Percentiles rank a stretch among this genome's conserved stretches.
Evolutionary conservation across 2,797 vertebrate species (phyloP).

Genomic region (Onychomys arenicola): DNA sequence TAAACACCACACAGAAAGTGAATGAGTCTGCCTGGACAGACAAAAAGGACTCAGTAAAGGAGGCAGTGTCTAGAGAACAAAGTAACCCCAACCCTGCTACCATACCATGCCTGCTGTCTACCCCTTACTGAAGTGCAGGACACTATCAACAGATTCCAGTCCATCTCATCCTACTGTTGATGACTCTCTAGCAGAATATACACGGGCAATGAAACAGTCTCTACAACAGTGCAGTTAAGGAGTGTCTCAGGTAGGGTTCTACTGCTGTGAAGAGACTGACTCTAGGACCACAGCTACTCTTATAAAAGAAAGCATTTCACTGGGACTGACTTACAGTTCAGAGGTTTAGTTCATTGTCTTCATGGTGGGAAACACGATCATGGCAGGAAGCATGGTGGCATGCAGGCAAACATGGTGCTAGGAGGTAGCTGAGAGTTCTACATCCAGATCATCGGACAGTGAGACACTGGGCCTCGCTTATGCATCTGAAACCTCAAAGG

Average conservation of each 20-base stretch:
- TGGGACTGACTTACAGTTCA: neutral
- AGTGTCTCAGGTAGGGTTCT: neutral
- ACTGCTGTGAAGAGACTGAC: neutral
- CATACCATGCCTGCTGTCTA: neutral
- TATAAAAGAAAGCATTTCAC: neutral
- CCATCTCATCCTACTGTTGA: neutral
- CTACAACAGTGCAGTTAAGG: neutral
- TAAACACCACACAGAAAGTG: slow-evolving; percentile 15
- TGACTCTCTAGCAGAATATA: neutral
- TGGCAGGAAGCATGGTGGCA: neutral
- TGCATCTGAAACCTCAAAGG: neutral
- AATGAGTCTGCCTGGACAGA: neutral
- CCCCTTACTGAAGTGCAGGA: neutral
- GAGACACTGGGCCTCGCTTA: neutral
- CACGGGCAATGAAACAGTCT: neutral
- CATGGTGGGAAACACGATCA: neutral
- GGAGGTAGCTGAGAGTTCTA: neutral
- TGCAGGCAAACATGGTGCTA: neutral
- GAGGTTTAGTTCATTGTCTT: neutral
- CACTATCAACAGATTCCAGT: neutral
- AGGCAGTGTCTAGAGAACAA: neutral
- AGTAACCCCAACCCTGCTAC: neutral
- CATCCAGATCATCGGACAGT: neutral
- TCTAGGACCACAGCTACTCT: neutral
- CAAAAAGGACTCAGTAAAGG: neutral